Conservation (phyloP, 2,113 vertebrate species). For the Malurus cyaneus region DNA sequence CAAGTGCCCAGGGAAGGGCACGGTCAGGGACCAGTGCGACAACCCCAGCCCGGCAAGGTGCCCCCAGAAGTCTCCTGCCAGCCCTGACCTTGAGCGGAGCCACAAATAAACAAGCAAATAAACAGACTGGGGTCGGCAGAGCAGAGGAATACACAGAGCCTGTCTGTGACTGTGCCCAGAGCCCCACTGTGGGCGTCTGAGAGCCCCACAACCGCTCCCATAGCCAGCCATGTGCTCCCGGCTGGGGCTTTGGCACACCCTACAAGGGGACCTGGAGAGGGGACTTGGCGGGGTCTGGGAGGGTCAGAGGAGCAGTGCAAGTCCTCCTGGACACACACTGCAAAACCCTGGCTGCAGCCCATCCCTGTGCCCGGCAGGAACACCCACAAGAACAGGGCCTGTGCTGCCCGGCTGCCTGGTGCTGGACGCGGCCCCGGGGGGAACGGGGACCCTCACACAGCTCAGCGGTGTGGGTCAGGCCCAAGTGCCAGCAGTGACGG, state of each 20-base stretch:
- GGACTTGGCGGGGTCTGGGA: neutral
- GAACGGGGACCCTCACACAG: neutral
- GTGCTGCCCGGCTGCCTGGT: neutral
- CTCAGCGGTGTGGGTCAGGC: neutral
- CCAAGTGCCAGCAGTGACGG: neutral
- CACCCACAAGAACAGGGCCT: neutral
- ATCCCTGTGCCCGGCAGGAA: neutral
- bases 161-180: neutral
- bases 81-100: conserved; percentile 17
- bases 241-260: neutral
- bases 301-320: neutral
- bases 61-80: neutral
- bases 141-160: neutral
- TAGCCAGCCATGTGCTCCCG: neutral
- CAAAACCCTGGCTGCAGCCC: neutral
- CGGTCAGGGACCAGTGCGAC: accelerated
- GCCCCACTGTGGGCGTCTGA: neutral
- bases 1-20: neutral
- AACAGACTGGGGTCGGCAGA: neutral
- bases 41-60: neutral
- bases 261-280: neutral
- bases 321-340: neutral
- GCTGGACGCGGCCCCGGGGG: neutral
- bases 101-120: neutral
- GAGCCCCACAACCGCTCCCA: neutral